Evolutionary conservation across 2,113 vertebrate genomes (phyloP).

Genomic region (Harpagus bidentatus): DNA sequence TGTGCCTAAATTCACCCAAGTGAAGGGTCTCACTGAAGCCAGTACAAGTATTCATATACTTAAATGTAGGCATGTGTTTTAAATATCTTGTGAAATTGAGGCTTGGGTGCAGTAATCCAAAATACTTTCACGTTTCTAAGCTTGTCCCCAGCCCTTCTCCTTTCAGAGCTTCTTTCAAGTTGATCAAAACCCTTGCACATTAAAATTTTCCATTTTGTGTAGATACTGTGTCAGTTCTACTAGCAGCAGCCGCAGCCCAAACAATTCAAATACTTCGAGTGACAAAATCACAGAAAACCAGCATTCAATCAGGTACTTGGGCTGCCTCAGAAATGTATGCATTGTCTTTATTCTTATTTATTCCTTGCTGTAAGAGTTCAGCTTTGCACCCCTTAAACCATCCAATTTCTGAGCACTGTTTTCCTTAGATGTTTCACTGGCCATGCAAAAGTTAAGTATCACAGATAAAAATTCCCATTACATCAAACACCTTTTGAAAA

Average conservation of each 20-base stretch:
- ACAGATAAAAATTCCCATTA: not conserved
- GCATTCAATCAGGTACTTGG: not conserved
- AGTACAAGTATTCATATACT: not conserved
- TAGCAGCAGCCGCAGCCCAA: not conserved
- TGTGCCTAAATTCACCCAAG: not conserved
- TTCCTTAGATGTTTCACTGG: not conserved
- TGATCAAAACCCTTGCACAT: not conserved
- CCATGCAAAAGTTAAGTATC: not conserved
- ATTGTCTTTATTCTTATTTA: not conserved
- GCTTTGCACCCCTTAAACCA: not conserved
- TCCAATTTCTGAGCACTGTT: not conserved
- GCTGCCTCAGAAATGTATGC: not conserved
- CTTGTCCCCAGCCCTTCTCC: not conserved
- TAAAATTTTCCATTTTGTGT: not conserved
- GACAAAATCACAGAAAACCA: not conserved
- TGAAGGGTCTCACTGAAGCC: not conserved
- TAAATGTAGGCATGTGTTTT: conserved; percentile 6
- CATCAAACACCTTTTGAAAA: not conserved
- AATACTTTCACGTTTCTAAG: not conserved
- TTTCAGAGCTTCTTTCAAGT: not conserved
- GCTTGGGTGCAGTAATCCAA: not conserved
- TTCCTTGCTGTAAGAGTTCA: not conserved
- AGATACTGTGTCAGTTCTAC: not conserved
- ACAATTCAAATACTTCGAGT: not conserved
- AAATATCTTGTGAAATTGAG: conserved; percentile 18